Conservation (phyloP, 2,888 invertebrate genomes). For the Fragum sueziense region DNA sequence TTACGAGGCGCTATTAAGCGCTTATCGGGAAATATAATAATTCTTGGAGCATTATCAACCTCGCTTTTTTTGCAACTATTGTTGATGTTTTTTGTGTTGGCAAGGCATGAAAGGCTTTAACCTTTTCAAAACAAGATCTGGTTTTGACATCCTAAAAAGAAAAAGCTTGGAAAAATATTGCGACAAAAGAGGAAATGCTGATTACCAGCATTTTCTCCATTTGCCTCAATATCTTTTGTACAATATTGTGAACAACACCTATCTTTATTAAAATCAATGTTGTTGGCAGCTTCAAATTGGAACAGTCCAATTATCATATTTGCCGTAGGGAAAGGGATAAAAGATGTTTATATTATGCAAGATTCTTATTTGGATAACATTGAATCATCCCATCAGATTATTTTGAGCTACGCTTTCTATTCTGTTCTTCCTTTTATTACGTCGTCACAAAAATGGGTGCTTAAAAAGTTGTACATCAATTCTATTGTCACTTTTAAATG, state of each 20-base stretch:
- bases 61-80: conserved; percentile 2
- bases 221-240: no score
- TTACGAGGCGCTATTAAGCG: conserved; percentile 45
- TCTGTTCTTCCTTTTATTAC: neutral
- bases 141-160: no score
- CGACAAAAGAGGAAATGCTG: no score
- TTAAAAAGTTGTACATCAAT: neutral
- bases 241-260: no score
- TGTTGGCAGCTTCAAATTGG: no score
- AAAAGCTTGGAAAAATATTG: no score
- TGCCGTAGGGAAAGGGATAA: no score
- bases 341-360: neutral
- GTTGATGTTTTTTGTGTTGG: neutral
- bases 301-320: no score
- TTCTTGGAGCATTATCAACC: conserved; percentile 19
- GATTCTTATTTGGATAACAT: neutral
- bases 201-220: no score
- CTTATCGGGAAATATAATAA: conserved; percentile 40
- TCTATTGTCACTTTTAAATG: no score
- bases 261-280: no score
- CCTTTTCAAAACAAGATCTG: no score
- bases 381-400: neutral
- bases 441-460: neutral
- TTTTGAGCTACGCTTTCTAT: neutral
- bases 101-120: neutral